phyloP scores from a whole-genome alignment of 2,113 vertebrate species.

The Sphyrna mokarran region DNA sequence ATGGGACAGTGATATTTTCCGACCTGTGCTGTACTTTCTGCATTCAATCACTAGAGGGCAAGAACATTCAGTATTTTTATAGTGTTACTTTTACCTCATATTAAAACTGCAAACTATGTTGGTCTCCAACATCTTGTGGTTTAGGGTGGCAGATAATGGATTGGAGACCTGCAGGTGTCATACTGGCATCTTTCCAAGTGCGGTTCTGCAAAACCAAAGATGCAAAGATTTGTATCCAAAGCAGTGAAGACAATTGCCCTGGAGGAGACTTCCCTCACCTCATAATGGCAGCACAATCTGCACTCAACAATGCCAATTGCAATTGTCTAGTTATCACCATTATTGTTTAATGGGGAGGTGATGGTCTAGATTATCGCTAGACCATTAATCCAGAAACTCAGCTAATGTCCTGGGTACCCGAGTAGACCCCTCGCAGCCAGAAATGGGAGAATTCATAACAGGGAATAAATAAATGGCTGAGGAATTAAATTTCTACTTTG shows the following conservation, averaged over 20 bases:
- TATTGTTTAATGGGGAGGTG: not conserved
- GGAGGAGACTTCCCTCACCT: not conserved
- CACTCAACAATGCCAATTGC: not conserved
- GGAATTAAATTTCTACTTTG: too few species aligned
- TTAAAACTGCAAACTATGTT: not conserved
- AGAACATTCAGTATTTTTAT: conserved; percentile 23
- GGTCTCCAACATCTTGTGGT: not conserved
- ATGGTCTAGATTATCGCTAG: too few species aligned
- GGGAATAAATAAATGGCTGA: too few species aligned
- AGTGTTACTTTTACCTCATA: not conserved
- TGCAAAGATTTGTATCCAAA: not conserved
- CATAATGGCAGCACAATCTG: not conserved
- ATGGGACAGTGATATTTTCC: not conserved
- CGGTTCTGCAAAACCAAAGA: not conserved
- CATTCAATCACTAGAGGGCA: conserved; percentile 32
- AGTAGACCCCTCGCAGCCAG: too few species aligned
- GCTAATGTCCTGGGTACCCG: too few species aligned
- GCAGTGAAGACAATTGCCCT: not conserved
- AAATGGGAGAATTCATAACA: too few species aligned
- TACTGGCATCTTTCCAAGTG: not conserved
- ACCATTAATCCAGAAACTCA: too few species aligned
- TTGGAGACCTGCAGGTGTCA: not conserved
- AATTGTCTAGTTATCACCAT: not conserved
- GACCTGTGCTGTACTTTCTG: not conserved
- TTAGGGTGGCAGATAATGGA: not conserved